Evolutionary conservation across 2,888 invertebrate genomes (phyloP).

Genomic region (Phoenoteleia sp.): DNA sequence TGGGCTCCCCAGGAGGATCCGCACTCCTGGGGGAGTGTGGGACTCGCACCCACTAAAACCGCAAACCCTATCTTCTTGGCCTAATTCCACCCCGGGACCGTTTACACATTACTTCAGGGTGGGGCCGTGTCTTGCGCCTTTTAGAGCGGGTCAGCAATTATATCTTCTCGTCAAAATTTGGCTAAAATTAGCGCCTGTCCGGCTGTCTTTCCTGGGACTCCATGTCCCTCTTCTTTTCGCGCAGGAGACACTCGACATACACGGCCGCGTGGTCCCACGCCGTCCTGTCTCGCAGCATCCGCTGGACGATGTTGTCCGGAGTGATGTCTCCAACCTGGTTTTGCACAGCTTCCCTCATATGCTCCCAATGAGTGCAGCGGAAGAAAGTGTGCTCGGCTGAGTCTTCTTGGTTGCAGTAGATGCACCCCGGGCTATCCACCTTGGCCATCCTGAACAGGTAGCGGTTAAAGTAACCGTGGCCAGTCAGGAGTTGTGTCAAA

Average conservation of each 20-base stretch:
- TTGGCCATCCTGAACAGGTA: not conserved
- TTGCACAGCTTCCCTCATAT: not conserved
- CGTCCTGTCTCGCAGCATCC: not conserved
- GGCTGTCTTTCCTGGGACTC: not conserved
- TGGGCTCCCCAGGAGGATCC: too few relatives aligned
- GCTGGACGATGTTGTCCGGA: not conserved
- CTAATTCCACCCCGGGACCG: not conserved
- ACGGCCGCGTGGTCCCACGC: not conserved
- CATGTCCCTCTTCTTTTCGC: not conserved
- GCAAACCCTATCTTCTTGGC: not conserved
- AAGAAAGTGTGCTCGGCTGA: not conserved
- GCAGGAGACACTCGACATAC: conserved; percentile 9
- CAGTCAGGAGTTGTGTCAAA: conserved; percentile 9
- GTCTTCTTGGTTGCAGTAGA: not conserved
- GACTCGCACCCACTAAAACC: conserved; percentile 17
- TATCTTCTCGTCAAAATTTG: too few relatives aligned
- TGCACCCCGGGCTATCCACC: not conserved
- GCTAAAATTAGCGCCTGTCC: too few relatives aligned
- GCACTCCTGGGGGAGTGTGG: not conserved
- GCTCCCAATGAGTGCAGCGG: not conserved
- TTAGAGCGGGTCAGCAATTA: too few relatives aligned
- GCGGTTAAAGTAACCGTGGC: not conserved
- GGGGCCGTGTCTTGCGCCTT: not conserved
- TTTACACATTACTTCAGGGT: conserved; percentile 1
- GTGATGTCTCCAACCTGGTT: not conserved